phyloP scores from a whole-genome alignment of 2,797 vertebrate genomes.

The Myiotriccus ornatus region DNA sequence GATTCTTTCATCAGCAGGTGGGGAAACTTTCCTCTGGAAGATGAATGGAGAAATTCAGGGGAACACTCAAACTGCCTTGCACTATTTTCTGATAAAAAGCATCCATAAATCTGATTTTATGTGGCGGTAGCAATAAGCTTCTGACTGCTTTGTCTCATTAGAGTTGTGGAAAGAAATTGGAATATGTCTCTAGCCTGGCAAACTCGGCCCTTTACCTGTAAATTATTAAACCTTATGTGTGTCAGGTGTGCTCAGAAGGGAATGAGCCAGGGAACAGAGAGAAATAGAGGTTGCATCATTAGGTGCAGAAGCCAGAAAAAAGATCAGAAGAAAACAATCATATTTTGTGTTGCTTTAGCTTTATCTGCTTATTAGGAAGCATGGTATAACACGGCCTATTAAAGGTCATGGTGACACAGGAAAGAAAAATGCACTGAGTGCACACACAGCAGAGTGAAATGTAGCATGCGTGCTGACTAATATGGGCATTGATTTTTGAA shows the following conservation, averaged over 20 bases:
- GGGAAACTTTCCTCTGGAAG: not conserved
- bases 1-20: not conserved
- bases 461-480: not conserved
- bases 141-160: slow-evolving; percentile 53
- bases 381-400: not conserved
- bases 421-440: not conserved
- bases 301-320: not conserved
- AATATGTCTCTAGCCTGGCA: slow-evolving; percentile 33
- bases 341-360: not conserved
- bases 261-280: not conserved
- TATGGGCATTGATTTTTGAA: not conserved
- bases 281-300: not conserved
- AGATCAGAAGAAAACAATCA: not conserved
- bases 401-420: not conserved
- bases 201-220: slow-evolving; percentile 23
- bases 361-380: not conserved
- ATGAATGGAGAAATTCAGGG: slow-evolving; percentile 13
- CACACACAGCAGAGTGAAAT: not conserved
- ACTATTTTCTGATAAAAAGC: slow-evolving; percentile 30
- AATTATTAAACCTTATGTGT: slow-evolving; percentile 50
- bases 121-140: slow-evolving; percentile 18
- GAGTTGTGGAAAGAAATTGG: slow-evolving; percentile 44
- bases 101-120: slow-evolving; percentile 55
- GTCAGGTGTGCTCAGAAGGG: slow-evolving; percentile 19
- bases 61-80: not conserved